These are phyloP conservation scores for Tor tambroides DNA, from an alignment of 2,113 vertebrate genomes.

Conservation along the genomic window DNA sequence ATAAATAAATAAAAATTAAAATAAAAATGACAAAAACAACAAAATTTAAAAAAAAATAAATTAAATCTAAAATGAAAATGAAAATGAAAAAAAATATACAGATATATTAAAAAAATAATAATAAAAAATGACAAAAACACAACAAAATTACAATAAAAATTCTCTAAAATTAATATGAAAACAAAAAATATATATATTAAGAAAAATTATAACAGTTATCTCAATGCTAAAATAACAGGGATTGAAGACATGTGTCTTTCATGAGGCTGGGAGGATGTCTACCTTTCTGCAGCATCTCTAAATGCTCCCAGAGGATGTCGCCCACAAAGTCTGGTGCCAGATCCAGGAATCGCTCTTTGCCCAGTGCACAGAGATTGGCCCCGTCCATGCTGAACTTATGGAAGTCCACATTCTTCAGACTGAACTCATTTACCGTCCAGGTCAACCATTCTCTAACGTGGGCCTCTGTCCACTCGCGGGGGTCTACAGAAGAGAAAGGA, in stretches of 20 bases:
- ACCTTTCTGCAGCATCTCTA: constrained; percentile 99
- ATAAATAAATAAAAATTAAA: no score
- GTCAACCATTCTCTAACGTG: constrained; percentile 94
- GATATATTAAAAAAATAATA: no score
- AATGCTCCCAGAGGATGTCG: constrained; percentile 98
- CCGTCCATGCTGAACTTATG: constrained; percentile 95
- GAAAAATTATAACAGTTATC: background rate
- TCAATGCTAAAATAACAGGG: background rate
- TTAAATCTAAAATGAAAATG: background rate
- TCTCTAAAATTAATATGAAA: background rate
- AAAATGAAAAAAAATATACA: background rate
- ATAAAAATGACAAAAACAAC: background rate
- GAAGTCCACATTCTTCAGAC: constrained; percentile 95
- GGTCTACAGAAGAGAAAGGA: constrained; percentile 75
- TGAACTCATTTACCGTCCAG: constrained; percentile 98
- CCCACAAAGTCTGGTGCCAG: constrained; percentile 97
- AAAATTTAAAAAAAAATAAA: no score
- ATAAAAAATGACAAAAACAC: background rate
- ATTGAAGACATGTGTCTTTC: background rate
- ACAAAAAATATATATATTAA: background rate
- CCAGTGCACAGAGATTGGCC: constrained; percentile 89
- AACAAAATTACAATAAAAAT: background rate
- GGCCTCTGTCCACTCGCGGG: constrained; percentile 93
- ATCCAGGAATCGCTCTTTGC: constrained; percentile 96
- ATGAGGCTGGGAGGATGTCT: constrained; percentile 35